These are phyloP conservation scores for Amia ocellicauda DNA, from an alignment of 2,113 vertebrate species.

Conservation along the genomic window DNA sequence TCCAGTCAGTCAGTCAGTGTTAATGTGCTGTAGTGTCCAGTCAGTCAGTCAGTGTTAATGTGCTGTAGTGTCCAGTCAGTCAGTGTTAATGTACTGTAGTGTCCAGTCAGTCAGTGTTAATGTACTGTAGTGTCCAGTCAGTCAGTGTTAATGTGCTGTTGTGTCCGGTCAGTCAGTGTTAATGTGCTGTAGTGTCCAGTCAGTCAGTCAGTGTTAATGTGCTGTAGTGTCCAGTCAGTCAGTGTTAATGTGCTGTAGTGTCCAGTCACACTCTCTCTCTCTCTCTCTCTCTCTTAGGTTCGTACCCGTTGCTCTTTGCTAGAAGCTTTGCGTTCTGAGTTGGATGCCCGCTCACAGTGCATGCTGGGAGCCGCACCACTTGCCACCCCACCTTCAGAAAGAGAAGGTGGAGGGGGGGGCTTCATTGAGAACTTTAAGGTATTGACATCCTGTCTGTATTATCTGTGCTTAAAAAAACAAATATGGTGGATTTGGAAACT, in stretches of 20 bases:
- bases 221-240: neutral
- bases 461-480: no score
- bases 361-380: slow-evolving; percentile 72
- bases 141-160: no score
- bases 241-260: neutral
- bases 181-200: no score
- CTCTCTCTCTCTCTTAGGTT: slow-evolving; percentile 44
- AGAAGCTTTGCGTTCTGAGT: slow-evolving; percentile 76
- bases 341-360: slow-evolving; percentile 71
- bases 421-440: slow-evolving; percentile 94
- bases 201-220: neutral
- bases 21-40: no score
- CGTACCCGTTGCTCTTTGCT: slow-evolving; percentile 82
- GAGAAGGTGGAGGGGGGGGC: slow-evolving; percentile 72
- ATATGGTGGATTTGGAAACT: no score
- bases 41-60: no score
- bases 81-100: no score
- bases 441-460: slow-evolving; percentile 26
- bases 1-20: no score
- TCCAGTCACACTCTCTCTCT: neutral
- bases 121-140: no score
- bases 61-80: no score
- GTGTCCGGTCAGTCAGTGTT: no score
- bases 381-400: slow-evolving; percentile 33
- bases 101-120: no score